Conservation (phyloP, 2,888 invertebrate species). For the Euzetes globulus region DNA sequence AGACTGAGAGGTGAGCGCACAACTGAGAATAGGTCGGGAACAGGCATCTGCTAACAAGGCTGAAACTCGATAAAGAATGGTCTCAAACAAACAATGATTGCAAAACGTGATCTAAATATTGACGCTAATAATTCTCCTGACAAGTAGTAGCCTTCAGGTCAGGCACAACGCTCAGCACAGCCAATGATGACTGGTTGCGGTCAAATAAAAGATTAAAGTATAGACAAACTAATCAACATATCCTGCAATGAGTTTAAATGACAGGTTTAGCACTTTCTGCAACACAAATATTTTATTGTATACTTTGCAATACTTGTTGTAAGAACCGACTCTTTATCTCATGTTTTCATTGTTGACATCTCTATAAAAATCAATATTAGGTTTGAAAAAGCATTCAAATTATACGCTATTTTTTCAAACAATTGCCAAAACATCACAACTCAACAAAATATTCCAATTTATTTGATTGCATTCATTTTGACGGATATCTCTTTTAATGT, state of each 20-base stretch:
- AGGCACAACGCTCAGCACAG: background rate
- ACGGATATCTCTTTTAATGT: background rate
- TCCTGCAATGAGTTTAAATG: conserved; percentile 22
- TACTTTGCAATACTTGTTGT: background rate
- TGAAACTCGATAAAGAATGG: conserved; percentile 16
- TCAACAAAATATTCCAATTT: background rate
- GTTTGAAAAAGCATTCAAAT: background rate
- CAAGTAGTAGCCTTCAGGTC: conserved; percentile 17
- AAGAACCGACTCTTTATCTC: conserved; percentile 3
- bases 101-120: conserved; percentile 29
- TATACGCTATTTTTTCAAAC: too few species aligned
- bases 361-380: background rate
- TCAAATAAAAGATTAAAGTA: conserved; percentile 25
- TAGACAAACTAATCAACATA: conserved; percentile 27
- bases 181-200: conserved; percentile 21
- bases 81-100: conserved; percentile 24
- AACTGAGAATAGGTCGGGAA: background rate
- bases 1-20: background rate
- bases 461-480: background rate
- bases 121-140: conserved; percentile 29
- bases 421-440: too few species aligned
- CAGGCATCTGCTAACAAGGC: conserved; percentile 25
- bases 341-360: conserved; percentile 2
- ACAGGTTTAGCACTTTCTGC: conserved; percentile 25
- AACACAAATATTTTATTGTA: conserved; percentile 27